phyloP scores from a whole-genome alignment of 2,113 vertebrate genomes.

The Ramphastos sulfuratus region DNA sequence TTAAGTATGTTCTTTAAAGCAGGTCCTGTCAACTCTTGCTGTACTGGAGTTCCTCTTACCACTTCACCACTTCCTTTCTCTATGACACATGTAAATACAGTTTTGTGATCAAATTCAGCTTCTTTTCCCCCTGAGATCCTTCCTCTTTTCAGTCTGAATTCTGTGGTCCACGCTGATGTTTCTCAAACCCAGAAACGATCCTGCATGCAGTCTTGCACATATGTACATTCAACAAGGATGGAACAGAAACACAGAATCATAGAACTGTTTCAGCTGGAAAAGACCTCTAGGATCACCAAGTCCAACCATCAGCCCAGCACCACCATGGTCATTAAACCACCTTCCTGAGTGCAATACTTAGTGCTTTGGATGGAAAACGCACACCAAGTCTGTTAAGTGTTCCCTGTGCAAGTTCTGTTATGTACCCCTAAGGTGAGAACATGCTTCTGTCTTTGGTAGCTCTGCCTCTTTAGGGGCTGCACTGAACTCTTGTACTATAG shows the following conservation, averaged over 20 bases:
- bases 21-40: not conserved
- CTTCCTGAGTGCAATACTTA: not conserved
- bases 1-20: not conserved
- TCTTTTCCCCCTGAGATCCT: slow-evolving; percentile 10
- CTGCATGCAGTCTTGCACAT: not conserved
- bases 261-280: too few species aligned
- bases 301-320: too few species aligned
- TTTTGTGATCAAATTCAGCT: slow-evolving; percentile 20
- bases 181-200: not conserved
- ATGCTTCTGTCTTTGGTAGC: not conserved
- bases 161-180: not conserved
- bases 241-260: too few species aligned
- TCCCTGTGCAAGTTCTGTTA: not conserved
- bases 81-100: not conserved
- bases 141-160: not conserved
- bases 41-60: not conserved
- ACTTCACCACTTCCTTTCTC: not conserved
- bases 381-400: not conserved
- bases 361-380: not conserved
- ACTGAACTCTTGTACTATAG: slow-evolving; percentile 45
- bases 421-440: not conserved
- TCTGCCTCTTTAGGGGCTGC: not conserved
- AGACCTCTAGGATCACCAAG: too few species aligned
- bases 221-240: not conserved
- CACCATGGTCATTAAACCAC: too few species aligned